Evolutionary conservation across 1,140 invertebrate species (phyloP), one percentile per base, ranked within the genome.

Genomic region (Andrena cerasifolii): DNA sequence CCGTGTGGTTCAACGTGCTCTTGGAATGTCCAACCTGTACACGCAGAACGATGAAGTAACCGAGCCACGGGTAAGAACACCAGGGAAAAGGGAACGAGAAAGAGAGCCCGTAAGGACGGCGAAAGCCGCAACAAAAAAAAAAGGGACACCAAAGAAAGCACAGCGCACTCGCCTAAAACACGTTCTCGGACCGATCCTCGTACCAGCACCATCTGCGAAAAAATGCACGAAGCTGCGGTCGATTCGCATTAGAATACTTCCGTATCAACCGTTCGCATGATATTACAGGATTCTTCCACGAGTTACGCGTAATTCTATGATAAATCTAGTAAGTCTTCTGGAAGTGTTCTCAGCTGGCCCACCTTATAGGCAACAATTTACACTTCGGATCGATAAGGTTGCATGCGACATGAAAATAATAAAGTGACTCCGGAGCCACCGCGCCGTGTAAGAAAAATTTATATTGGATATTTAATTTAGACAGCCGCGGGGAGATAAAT

Each of bases 1-100:
- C 80, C 77, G 73, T 79, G 85, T 79, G 85, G 88, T 90, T 90
- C 88, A 90, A 90, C 83, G 89, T 88, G 88, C 89, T 85, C 75
- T 72, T 67, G 88, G 89, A 90, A 90, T 90, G 88, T 80, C 70
- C 68, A 79, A 79, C 66, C 51, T 56, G 79, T 14, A 26, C 16
- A 31, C 31, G 31, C 21, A n/a, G 33, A 43, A 66, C 58, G 80
- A 84, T 86, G 80, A 88, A 85, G 82, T 89, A 89, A 89, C 81
- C 73, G 73, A 58, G 33, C 36, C 36, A 54, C 10, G 24, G 53
- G n/a, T 21, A 59, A 66, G 43, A 53, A 16, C 71, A 70, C 26
- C 56, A 26, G 33, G 24, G 31, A 56, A 18, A 14, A 36, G 31
- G 51, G n/a, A 56, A 47, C 6, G 40, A 63, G 56, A 31, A 47